These are phyloP conservation scores for Drosophila villosipedis DNA, from an alignment of 2,888 invertebrate species.

Conservation along the genomic window DNA sequence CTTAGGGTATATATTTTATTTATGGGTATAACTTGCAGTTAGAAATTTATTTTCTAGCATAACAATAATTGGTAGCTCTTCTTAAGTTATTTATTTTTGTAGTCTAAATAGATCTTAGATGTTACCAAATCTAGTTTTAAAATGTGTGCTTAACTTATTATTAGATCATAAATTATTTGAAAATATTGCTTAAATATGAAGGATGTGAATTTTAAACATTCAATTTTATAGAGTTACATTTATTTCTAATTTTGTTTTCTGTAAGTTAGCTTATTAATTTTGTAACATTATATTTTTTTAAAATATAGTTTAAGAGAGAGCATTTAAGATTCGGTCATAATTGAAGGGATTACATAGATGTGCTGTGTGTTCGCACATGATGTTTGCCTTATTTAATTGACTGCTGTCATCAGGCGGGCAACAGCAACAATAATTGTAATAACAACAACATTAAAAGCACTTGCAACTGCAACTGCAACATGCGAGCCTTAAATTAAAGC, in stretches of 20 bases:
- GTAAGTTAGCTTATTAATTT: neutral
- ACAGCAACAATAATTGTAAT: conserved; percentile 29
- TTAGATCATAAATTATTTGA: neutral
- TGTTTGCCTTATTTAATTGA: conserved; percentile 77
- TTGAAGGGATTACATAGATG: neutral
- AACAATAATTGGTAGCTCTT: neutral
- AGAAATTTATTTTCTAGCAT: neutral
- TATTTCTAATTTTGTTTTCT: neutral
- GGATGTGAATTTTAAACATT: neutral
- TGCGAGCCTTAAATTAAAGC: conserved; percentile 77
- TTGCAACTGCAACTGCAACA: conserved; percentile 63
- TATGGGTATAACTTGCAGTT: neutral
- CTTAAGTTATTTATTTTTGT: neutral
- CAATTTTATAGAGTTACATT: neutral
- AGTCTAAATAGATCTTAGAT: neutral
- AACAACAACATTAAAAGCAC: conserved; percentile 29
- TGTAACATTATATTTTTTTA: neutral
- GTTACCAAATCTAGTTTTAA: neutral
- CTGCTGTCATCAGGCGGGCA: conserved; percentile 68
- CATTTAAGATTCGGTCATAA: conserved; percentile 12
- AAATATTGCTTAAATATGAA: neutral
- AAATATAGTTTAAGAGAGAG: neutral
- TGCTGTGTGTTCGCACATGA: conserved; percentile 27
- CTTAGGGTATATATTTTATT: neutral
- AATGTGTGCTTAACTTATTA: neutral